Percentiles rank a stretch among this genome's conserved stretches.
phyloP scores from a whole-genome alignment of 2,888 invertebrate genomes.

The Diaprepes abbreviatus region DNA sequence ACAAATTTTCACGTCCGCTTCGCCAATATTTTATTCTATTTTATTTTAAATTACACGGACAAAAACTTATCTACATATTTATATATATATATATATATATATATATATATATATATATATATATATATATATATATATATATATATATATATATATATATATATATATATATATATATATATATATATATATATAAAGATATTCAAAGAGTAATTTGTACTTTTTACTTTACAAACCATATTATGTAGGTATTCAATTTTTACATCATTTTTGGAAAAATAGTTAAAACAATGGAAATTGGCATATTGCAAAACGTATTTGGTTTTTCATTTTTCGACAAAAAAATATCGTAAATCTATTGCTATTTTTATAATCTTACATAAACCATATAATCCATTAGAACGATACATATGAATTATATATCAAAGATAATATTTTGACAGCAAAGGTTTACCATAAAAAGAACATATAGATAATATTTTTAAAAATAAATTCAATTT shows the following conservation, averaged over 20 bases:
- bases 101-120: neutral
- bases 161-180: neutral
- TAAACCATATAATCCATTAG: neutral
- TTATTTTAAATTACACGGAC: too few relatives aligned
- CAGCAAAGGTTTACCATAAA: too few relatives aligned
- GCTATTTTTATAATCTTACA: neutral
- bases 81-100: neutral
- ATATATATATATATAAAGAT: neutral
- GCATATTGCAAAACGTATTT: neutral
- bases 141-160: neutral
- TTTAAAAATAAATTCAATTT: too few relatives aligned
- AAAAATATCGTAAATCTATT: neutral
- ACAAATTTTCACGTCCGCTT: too few relatives aligned
- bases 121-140: neutral
- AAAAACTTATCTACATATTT: neutral
- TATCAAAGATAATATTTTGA: too few relatives aligned
- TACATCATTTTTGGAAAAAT: neutral
- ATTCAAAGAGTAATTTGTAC: neutral
- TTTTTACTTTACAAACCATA: neutral
- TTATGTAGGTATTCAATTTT: neutral
- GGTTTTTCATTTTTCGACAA: neutral
- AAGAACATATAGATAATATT: too few relatives aligned
- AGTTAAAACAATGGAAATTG: neutral
- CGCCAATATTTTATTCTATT: too few relatives aligned
- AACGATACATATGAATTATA: too few relatives aligned